Evolutionary conservation across 2,888 invertebrate species (phyloP).

Genomic region (Diabrotica balteata): DNA sequence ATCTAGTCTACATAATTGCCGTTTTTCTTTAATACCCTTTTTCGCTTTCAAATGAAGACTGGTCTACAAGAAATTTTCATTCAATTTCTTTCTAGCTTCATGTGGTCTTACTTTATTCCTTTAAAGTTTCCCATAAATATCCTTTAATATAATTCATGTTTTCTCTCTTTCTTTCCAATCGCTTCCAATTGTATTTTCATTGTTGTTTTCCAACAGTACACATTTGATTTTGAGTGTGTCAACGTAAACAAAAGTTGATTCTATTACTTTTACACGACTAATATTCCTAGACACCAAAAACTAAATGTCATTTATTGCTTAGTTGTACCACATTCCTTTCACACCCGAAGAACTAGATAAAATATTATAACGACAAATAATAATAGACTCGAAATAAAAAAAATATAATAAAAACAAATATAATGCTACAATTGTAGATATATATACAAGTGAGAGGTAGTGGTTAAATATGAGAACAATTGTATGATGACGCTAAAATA

Average conservation of each 20-base stretch:
- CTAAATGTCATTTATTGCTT: constrained; percentile 56
- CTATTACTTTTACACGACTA: constrained; percentile 14
- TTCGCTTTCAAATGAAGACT: too few relatives aligned
- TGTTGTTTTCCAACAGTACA: too few relatives aligned
- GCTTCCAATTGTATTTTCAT: too few relatives aligned
- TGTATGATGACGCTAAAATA: constrained; percentile 36
- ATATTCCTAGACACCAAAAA: constrained; percentile 24
- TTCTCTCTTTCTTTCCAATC: too few relatives aligned
- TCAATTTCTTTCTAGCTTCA: too few relatives aligned
- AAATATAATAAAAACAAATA: constrained; percentile 34
- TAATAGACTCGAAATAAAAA: constrained; percentile 33
- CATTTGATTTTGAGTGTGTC: too few relatives aligned
- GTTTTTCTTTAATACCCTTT: too few relatives aligned
- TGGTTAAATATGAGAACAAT: constrained; percentile 48
- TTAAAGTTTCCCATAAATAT: too few relatives aligned
- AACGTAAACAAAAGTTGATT: constrained; percentile 3
- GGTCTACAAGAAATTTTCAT: too few relatives aligned
- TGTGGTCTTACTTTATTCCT: too few relatives aligned
- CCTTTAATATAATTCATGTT: too few relatives aligned
- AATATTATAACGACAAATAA: constrained; percentile 35
- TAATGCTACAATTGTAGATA: constrained; percentile 33
- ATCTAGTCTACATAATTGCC: too few relatives aligned
- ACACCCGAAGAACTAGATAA: constrained; percentile 35
- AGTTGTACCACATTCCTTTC: constrained; percentile 55
- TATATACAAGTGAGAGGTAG: constrained; percentile 50